These are phyloP conservation scores for Kryptolebias marmoratus DNA, from an alignment of 2,113 vertebrate genomes.

Conservation along the genomic window DNA sequence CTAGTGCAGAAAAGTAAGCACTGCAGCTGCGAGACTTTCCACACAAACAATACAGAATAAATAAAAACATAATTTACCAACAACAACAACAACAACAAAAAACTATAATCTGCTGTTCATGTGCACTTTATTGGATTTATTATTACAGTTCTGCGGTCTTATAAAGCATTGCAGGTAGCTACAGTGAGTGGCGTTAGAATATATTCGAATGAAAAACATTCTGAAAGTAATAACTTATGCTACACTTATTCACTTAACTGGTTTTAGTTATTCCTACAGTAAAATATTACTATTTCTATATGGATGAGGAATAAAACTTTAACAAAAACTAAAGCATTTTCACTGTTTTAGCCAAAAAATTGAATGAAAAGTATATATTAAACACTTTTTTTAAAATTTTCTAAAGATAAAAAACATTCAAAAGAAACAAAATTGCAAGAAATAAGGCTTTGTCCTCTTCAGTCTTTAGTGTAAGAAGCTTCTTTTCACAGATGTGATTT, in stretches of 20 bases:
- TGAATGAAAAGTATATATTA: not conserved
- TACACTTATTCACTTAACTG: slow-evolving; percentile 5
- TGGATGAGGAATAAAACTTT: slow-evolving; percentile 10
- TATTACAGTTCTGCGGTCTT: slow-evolving; percentile 67
- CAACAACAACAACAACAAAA: not conserved
- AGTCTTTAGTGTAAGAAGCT: slow-evolving; percentile 16
- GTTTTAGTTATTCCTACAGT: slow-evolving; percentile 13
- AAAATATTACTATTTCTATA: slow-evolving; percentile 15
- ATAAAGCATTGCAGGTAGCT: slow-evolving; percentile 67
- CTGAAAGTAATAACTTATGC: slow-evolving; percentile 58
- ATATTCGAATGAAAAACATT: slow-evolving; percentile 49
- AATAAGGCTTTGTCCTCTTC: slow-evolving; percentile 30
- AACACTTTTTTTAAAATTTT: not conserved
- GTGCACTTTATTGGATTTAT: slow-evolving; percentile 61
- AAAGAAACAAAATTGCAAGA: slow-evolving; percentile 12
- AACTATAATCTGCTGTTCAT: slow-evolving; percentile 6
- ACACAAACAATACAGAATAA: not conserved
- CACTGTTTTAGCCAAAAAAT: not conserved
- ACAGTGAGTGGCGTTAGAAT: slow-evolving; percentile 50
- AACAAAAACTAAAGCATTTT: slow-evolving; percentile 35
- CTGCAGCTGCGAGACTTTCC: not conserved
- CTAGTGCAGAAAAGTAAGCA: slow-evolving; percentile 41
- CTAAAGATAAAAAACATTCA: slow-evolving; percentile 15
- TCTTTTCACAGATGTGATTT: slow-evolving; percentile 14
- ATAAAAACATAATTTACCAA: not conserved